Base-by-base conservation (phyloP, 2,113 vertebrate genomes). In the Heptranchias perlo region DNA sequence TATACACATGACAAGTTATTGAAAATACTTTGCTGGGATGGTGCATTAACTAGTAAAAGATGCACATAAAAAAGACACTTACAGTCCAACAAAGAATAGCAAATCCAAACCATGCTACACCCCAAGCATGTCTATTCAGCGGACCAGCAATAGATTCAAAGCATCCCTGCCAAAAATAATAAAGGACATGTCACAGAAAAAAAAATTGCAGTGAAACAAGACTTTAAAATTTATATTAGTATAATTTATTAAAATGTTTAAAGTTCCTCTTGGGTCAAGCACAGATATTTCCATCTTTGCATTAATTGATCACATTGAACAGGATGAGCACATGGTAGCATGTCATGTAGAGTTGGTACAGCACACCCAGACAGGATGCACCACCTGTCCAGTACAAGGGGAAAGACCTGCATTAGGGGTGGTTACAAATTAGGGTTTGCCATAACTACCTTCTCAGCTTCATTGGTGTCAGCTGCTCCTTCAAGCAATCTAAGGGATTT, bases 41-140 rank as follows among this genome's bases (percentile, higher is more conserved):
- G 35, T 64, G 61, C n/a, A 94, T 47, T 44, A 13, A 94, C 6
- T 7, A 95, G 11, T 31, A 52, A 69, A 69, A 4, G 25, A 16
- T 5, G 13, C 23, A 95, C 1, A 65, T 0, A 95, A 95, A 87
- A 78, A 92, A 96, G 96, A 87, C 97, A 98, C 98, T 98, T 96
- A 98, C 98, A 93, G 97, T 98, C 98, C 98, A 98, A 96, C 98
- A 98, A 95, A 98, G 98, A 96, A 98, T 98, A 97, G 98, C 98
- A 97, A 98, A 98, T 84, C 98, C 98, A 97, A 98, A 98, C 98
- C 98, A 98, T 96, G 98, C 98, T 96, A 98, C 97, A 3, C 98
- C 98, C 98, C 98, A 98, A 95, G 98, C 97, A 0, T 98, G 97
- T 69, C 97, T 96, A 44, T 97, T 97, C 97, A 98, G 94, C 58